These are phyloP conservation scores for Cololabis saira DNA, from an alignment of 2,113 vertebrate genomes.

Conservation along the genomic window DNA sequence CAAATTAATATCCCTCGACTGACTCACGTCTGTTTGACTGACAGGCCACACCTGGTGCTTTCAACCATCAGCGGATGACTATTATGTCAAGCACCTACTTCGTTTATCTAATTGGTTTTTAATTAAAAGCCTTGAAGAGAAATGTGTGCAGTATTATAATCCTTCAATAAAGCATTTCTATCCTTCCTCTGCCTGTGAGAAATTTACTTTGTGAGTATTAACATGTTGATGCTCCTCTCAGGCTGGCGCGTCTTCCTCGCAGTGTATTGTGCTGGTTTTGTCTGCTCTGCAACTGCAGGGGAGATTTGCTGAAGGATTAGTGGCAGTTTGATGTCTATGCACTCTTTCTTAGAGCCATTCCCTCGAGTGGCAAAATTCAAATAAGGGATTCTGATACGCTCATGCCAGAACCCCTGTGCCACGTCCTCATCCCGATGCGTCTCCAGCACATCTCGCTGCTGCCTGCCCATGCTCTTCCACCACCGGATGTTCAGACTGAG, in stretches of 20 bases:
- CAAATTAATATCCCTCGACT: constrained; percentile 2
- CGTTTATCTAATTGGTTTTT: constrained; percentile 8
- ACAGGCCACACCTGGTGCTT: constrained; percentile 19
- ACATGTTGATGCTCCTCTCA: too few relatives aligned
- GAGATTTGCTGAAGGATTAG: background rate
- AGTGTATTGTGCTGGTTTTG: too few relatives aligned
- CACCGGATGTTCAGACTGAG: constrained; percentile 43
- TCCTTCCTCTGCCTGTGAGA: too few relatives aligned
- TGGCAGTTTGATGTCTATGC: constrained; percentile 1
- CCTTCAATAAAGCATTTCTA: background rate
- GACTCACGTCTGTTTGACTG: constrained; percentile 4
- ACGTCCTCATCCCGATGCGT: constrained; percentile 52
- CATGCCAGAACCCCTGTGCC: constrained; percentile 6
- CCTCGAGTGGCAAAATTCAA: constrained; percentile 24
- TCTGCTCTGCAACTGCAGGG: too few relatives aligned
- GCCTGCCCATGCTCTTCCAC: constrained; percentile 38
- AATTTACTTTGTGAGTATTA: too few relatives aligned
- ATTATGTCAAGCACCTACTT: background rate
- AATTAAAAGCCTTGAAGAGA: background rate
- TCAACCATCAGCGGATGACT: background rate
- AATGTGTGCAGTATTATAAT: constrained; percentile 11
- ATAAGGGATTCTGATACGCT: constrained; percentile 31
- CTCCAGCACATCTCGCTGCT: constrained; percentile 46
- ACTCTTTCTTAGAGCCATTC: background rate
- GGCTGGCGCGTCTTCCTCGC: too few relatives aligned